Evolutionary conservation across 2,113 vertebrate genomes (phyloP).

Genomic region (Pachypanchax playfairii): DNA sequence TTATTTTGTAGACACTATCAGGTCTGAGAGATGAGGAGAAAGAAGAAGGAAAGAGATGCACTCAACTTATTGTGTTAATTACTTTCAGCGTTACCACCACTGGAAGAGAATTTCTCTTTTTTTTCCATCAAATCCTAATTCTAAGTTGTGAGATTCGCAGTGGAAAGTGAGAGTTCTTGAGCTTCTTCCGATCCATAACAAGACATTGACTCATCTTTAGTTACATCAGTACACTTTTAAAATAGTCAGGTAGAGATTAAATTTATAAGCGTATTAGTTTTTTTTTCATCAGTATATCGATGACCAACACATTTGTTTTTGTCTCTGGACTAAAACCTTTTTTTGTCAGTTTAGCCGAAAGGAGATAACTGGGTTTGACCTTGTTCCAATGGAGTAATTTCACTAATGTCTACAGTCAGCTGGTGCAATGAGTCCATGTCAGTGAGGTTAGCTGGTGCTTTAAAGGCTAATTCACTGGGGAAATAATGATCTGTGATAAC

Average conservation of each 20-base stretch:
- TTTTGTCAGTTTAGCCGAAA: conserved; percentile 17
- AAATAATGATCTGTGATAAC: neutral
- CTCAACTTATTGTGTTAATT: conserved; percentile 34
- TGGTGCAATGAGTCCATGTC: neutral
- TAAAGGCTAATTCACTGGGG: neutral
- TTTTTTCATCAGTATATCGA: conserved; percentile 1
- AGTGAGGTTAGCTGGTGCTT: conserved; percentile 1
- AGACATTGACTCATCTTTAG: conserved; percentile 63
- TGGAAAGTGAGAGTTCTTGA: conserved; percentile 5
- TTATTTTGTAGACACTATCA: conserved; percentile 47
- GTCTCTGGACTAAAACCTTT: neutral
- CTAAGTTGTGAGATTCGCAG: conserved; percentile 3
- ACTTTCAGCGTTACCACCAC: conserved; percentile 16
- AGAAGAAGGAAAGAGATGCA: conserved; percentile 6
- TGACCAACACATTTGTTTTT: neutral
- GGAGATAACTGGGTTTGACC: conserved; percentile 21
- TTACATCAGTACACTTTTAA: conserved; percentile 35
- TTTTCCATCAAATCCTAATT: too few relatives aligned
- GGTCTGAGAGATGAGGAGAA: conserved; percentile 18
- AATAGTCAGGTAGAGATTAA: conserved; percentile 10
- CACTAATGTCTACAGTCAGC: neutral
- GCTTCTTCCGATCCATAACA: conserved; percentile 18
- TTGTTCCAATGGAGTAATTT: conserved; percentile 13
- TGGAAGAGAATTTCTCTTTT: conserved; percentile 5
- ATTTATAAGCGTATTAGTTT: conserved; percentile 18